Evolutionary conservation across 1,140 invertebrate species (phyloP), one percentile per base, ranked within the genome.

Genomic region (Cyclargus thomasi): DNA sequence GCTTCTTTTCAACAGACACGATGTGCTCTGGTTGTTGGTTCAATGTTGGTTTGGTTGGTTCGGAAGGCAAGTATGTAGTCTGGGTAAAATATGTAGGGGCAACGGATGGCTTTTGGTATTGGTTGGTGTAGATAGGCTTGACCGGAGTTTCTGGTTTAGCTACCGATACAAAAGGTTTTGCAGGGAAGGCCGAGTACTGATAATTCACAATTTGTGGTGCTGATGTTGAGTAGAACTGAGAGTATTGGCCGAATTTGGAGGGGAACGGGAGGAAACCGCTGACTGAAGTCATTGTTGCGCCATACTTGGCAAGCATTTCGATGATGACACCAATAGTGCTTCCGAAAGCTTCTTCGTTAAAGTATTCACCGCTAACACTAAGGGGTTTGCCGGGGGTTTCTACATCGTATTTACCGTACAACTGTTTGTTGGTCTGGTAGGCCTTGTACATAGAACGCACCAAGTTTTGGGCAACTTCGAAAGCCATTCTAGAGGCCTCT

Each of bases 341-440:
- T 20, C 55, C 55, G 17, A 20, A 59, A 11, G 18, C 55, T 59
- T 59, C 17, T 20, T 55, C n/a, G n/a, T 55, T 17, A 7, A 20
- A 17, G 20, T 59, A 20, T 10, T 59, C 10, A 11, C 17, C 20
- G 20, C 18, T 21, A 20, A 7, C 55, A 20, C 8, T 92, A 1
- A 96, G 5, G 2, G 20, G 17, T 59, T 59, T 59, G 18, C 55
- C 55, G 20, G 55, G 55, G 17, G 55, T 18, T 59, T 20, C 17
- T 20, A 59, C 55, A 8, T 59, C 55, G 20, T 59, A 59, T 11
- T 59, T 22, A 18, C 6, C 55, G 11, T 59, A 59, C 10, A 59
- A 21, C 10, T 59, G 55, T 21, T 59, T 59, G 55, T 59, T 20
- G 1, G 17, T 21, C 55, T 20, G 20, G 18, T 59, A 59, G 0